Conservation (phyloP, 1,140 invertebrate genomes). For the Armadillidium nasatum region DNA sequence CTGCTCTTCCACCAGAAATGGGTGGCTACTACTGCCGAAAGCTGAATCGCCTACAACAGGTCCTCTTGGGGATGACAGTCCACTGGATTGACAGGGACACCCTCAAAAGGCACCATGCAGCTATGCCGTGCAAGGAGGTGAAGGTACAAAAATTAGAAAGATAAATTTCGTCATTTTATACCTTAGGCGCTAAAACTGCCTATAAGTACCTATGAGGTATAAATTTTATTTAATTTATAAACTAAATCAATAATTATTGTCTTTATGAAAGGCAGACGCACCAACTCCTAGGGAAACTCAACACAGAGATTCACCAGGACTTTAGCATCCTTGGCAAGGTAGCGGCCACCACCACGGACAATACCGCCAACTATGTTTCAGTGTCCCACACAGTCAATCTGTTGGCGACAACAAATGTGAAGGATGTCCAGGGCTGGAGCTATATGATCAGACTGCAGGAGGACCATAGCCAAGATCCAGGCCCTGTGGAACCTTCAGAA, state of each 20-base stretch:
- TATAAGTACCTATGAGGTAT: background rate
- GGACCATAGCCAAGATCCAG: background rate
- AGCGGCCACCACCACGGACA: background rate
- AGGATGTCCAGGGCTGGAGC: background rate
- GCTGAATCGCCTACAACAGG: background rate
- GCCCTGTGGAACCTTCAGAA: slow-evolving; percentile 3
- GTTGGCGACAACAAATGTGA: background rate
- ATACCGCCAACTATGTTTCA: background rate
- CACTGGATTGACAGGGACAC: slow-evolving; percentile 13
- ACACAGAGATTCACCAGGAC: background rate
- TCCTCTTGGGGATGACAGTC: background rate
- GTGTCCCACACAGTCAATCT: background rate
- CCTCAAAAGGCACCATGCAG: background rate
- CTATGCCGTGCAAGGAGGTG: slow-evolving; percentile 1
- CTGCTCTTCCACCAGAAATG: slow-evolving; percentile 11
- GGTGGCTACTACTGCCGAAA: slow-evolving; percentile 14
- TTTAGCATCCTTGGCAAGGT: background rate
- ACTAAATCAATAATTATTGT: background rate
- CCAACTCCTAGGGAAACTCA: background rate
- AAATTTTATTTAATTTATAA: background rate
- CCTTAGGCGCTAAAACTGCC: background rate
- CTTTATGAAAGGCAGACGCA: background rate
- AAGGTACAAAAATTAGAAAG: background rate
- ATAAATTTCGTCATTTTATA: background rate
- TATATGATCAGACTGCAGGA: background rate